phyloP scores from a whole-genome alignment of 2,888 invertebrate genomes.

The Criorhina ranunculi region DNA sequence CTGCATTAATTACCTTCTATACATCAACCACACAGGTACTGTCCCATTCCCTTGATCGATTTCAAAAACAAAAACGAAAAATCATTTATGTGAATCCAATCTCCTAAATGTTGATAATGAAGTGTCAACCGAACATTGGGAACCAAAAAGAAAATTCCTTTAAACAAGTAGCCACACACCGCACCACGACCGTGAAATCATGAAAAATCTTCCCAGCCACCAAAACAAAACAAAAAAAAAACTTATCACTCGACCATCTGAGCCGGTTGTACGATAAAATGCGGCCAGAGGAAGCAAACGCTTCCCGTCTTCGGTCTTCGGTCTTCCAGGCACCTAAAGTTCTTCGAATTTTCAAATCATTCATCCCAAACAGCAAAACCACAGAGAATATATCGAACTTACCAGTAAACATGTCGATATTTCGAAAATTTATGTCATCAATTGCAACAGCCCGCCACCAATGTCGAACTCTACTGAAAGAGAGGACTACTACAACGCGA shows the following conservation, averaged over 20 bases:
- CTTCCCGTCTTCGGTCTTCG: slow-evolving; percentile 53
- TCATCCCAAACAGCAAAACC: slow-evolving; percentile 60
- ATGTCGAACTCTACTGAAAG: slow-evolving; percentile 37
- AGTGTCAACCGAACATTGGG: slow-evolving; percentile 74
- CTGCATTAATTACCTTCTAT: slow-evolving; percentile 73
- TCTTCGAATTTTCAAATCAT: slow-evolving; percentile 72
- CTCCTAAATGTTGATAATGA: slow-evolving; percentile 70
- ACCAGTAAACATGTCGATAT: slow-evolving; percentile 65
- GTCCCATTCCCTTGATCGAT: not conserved
- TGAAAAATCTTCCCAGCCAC: slow-evolving; percentile 63
- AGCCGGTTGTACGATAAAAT: slow-evolving; percentile 24
- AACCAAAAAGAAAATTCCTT: slow-evolving; percentile 43
- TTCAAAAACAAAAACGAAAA: slow-evolving; percentile 16
- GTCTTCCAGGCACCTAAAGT: slow-evolving; percentile 46
- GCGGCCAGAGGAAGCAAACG: slow-evolving; percentile 62
- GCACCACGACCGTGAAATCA: slow-evolving; percentile 55
- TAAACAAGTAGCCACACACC: slow-evolving; percentile 74
- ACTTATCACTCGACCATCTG: slow-evolving; percentile 69
- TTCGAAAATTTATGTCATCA: slow-evolving; percentile 77
- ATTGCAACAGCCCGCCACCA: slow-evolving; percentile 74
- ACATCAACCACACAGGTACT: slow-evolving; percentile 66
- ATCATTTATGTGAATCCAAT: slow-evolving; percentile 58
- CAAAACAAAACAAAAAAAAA: slow-evolving; percentile 18
- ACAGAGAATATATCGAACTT: slow-evolving; percentile 52
- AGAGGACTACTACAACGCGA: slow-evolving; percentile 27